Percentiles rank a stretch among this genome's conserved stretches.
phyloP scores from a whole-genome alignment of 1,140 invertebrate species.

The Trichomalopsis sarcophagae region DNA sequence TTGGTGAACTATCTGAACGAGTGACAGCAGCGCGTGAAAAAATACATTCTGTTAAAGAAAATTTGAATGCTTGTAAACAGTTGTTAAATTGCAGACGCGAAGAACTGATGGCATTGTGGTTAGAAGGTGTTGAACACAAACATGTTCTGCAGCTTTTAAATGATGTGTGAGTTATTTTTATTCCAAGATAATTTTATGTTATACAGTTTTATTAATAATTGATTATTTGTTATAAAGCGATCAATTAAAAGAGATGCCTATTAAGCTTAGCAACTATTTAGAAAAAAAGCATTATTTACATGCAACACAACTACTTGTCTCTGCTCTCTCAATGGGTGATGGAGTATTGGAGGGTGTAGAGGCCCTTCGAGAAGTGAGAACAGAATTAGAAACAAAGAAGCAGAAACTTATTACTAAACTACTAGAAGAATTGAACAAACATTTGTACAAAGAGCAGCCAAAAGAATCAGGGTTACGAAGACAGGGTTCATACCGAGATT shows the following conservation, averaged over 20 bases:
- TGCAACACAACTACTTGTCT: conserved; percentile 88
- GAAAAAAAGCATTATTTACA: conserved; percentile 88
- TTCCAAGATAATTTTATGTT: conserved; percentile 28
- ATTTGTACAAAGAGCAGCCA: conserved; percentile 83
- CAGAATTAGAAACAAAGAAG: conserved; percentile 83
- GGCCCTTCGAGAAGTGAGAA: conserved; percentile 85
- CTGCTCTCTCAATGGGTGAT: conserved; percentile 81
- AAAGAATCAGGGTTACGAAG: conserved; percentile 78
- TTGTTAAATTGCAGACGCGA: conserved; percentile 93
- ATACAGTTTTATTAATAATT: conserved; percentile 41
- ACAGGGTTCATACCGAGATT: conserved; percentile 78
- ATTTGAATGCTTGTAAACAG: conserved; percentile 92
- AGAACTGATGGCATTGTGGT: conserved; percentile 94
- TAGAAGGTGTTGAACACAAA: conserved; percentile 94
- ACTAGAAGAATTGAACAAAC: conserved; percentile 83
- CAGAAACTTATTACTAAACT: conserved; percentile 83
- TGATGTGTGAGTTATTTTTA: conserved; percentile 83
- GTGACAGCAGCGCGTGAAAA: conserved; percentile 88
- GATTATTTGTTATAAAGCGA: conserved; percentile 78
- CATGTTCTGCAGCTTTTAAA: conserved; percentile 90
- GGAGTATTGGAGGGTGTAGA: conserved; percentile 86
- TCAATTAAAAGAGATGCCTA: conserved; percentile 86
- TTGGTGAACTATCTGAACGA: conserved; percentile 85
- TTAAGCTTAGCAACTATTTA: conserved; percentile 82
- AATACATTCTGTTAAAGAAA: conserved; percentile 90